Percentiles rank a stretch among this genome's conserved stretches.
These are phyloP conservation scores for Mythimna loreyi DNA, from an alignment of 2,888 invertebrate species.

Conservation along the genomic window DNA sequence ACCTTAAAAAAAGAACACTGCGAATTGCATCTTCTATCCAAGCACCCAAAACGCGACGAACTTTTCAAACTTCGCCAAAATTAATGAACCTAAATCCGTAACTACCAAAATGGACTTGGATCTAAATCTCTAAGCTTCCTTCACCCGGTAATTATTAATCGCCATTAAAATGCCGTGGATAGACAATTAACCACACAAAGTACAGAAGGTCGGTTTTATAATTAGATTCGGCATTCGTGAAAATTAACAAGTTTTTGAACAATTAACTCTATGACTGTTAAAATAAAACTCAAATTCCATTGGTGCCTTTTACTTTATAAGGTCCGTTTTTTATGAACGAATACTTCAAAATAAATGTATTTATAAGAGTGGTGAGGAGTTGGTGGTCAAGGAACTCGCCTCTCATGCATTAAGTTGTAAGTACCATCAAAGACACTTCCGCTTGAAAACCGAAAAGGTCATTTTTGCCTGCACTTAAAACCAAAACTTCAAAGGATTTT, in stretches of 20 bases:
- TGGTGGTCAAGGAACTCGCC: too few relatives aligned
- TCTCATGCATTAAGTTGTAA: too few relatives aligned
- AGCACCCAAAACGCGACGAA: not conserved
- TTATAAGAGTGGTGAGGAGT: too few relatives aligned
- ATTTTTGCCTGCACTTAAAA: too few relatives aligned
- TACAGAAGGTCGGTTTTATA: constrained; percentile 18
- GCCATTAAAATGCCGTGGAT: constrained; percentile 51
- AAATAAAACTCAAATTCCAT: not conserved
- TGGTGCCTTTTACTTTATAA: not conserved
- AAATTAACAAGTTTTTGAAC: not conserved
- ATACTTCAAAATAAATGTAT: too few relatives aligned
- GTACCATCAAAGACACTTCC: too few relatives aligned
- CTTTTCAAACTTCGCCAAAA: constrained; percentile 32
- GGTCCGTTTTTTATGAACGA: not conserved
- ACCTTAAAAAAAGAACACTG: not conserved
- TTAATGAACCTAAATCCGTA: constrained; percentile 43
- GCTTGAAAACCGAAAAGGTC: too few relatives aligned
- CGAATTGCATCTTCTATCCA: constrained; percentile 1
- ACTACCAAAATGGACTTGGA: constrained; percentile 47
- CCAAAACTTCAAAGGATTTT: too few relatives aligned
- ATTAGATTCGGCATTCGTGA: not conserved
- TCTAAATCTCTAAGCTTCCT: constrained; percentile 48
- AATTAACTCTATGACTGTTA: not conserved
- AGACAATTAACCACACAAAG: not conserved
- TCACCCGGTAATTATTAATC: constrained; percentile 61